Evolutionary conservation across 37 sponge, comb jelly and placozoan species (phyloP), one percentile per base, ranked within the genome.

Genomic region (Ianthella basta): DNA sequence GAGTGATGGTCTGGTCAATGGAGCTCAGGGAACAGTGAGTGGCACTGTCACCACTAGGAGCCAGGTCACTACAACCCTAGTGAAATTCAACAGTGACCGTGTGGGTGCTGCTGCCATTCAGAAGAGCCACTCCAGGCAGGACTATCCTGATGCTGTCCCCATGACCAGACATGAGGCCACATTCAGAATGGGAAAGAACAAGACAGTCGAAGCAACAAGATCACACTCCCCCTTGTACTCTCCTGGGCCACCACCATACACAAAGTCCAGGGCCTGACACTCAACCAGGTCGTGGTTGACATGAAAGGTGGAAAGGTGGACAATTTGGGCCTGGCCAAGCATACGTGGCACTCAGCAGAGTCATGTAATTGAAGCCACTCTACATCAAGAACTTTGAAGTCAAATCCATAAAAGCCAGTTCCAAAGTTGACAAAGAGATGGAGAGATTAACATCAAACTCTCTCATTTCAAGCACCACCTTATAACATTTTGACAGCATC

Each of bases 201-300:
- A 56, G 18, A 18, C 59, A 34, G 79, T 72, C 69, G 82, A 86
- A 80, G 59, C 80, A 19, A 86, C 50, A 33, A 69, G 87, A 16
- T 80, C 41, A 37, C 87, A 86, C 55, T 86, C 80, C 54, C 87
- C 87, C 66, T 72, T 86, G 55, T n/a, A n/a, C n/a, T n/a, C n/a
- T n/a, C n/a, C n/a, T n/a, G n/a, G n/a, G n/a, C n/a, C n/a, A n/a
- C n/a, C n/a, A n/a, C n/a, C n/a, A n/a, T n/a, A n/a, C n/a, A n/a
- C n/a, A n/a, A n/a, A n/a, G n/a, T n/a, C n/a, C n/a, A n/a, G n/a
- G n/a, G n/a, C n/a, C n/a, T n/a, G n/a, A n/a, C n/a, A n/a, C n/a
- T n/a, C n/a, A n/a, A n/a, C n/a, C n/a, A n/a, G n/a, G n/a, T n/a
- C n/a, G n/a, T n/a, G n/a, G n/a, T n/a, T n/a, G n/a, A n/a, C n/a